Evolutionary conservation across 2,888 invertebrate genomes (phyloP).

Genomic region (Lochmaea crataegi): DNA sequence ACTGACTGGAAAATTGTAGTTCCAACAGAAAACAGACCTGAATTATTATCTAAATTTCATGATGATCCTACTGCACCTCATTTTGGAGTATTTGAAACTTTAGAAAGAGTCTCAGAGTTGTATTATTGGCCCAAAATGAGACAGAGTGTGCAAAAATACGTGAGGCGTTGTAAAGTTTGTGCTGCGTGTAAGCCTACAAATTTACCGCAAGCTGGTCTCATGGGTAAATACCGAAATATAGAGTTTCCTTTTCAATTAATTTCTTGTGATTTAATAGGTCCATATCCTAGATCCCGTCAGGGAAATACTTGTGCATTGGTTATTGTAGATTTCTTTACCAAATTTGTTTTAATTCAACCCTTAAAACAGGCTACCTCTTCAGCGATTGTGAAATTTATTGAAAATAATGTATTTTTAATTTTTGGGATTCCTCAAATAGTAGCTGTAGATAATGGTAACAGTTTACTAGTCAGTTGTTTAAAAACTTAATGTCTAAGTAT

Average conservation of each 20-base stretch:
- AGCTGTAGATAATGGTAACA: neutral
- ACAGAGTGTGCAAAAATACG: neutral
- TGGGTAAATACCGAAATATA: too few relatives aligned
- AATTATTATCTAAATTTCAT: neutral
- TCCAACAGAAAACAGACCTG: neutral
- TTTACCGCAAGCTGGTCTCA: too few relatives aligned
- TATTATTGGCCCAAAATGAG: neutral
- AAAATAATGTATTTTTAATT: neutral
- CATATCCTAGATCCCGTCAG: neutral
- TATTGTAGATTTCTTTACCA: neutral
- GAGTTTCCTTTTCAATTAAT: neutral
- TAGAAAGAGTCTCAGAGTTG: neutral
- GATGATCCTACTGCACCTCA: neutral
- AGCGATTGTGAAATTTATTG: neutral
- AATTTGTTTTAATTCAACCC: neutral
- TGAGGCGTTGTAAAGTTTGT: too few relatives aligned
- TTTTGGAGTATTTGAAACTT: neutral
- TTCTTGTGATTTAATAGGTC: constrained; percentile 4
- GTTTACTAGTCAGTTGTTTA: neutral
- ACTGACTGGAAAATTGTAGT: neutral
- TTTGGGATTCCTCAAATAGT: neutral
- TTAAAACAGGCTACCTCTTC: neutral
- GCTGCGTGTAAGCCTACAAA: too few relatives aligned
- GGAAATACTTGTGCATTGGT: neutral
- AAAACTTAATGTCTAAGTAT: neutral